These are phyloP conservation scores for Drosophila meridionalis DNA, from an alignment of 2,888 invertebrate genomes.

Conservation along the genomic window DNA sequence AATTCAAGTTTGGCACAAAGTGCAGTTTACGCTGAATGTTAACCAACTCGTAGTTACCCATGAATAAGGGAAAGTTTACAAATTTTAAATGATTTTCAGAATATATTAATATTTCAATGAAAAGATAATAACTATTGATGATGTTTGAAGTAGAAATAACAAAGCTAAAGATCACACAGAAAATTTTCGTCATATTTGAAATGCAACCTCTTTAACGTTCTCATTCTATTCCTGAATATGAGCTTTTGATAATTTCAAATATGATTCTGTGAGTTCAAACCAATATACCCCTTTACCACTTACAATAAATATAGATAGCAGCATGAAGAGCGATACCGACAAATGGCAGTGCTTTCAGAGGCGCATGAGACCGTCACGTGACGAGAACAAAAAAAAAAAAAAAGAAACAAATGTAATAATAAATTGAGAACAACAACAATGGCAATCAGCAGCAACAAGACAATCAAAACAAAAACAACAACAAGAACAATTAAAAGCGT, in stretches of 20 bases:
- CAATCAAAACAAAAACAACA: not conserved
- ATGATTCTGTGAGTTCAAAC: not conserved
- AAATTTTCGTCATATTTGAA: not conserved
- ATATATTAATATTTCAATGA: not conserved
- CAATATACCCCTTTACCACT: conserved; percentile 1
- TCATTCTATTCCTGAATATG: not conserved
- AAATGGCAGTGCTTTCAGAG: conserved; percentile 6
- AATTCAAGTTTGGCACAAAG: conserved; percentile 24
- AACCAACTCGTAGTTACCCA: not conserved
- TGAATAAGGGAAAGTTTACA: not conserved
- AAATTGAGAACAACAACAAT: conserved; percentile 21
- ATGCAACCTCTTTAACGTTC: not conserved
- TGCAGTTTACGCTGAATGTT: not conserved
- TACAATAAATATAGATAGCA: not conserved
- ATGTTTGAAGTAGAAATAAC: not conserved
- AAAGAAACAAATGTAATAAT: conserved; percentile 3
- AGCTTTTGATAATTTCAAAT: not conserved
- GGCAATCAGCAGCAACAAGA: conserved; percentile 13
- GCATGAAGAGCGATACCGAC: conserved; percentile 11
- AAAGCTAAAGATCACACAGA: not conserved
- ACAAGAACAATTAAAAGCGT: conserved; percentile 15
- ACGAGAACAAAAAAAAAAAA: not conserved
- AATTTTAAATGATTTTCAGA: not conserved
- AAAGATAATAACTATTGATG: not conserved
- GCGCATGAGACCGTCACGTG: conserved; percentile 36